Evolutionary conservation across 2,888 invertebrate species (phyloP).

Genomic region (Tiliacea aurago): DNA sequence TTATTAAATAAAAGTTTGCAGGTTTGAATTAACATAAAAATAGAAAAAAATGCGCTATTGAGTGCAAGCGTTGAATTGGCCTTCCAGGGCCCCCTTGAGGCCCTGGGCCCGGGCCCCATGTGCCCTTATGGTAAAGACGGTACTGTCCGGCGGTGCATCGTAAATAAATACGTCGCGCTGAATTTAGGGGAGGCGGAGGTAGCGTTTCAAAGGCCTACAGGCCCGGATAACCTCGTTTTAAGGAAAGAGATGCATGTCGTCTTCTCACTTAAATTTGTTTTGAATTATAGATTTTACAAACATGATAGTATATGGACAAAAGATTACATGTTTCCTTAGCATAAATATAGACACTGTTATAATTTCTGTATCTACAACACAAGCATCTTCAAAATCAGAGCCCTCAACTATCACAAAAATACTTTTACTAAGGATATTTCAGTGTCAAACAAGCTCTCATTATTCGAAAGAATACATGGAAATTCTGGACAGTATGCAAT

Average conservation of each 20-base stretch:
- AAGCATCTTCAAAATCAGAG: slow-evolving; percentile 12
- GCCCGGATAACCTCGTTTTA: not conserved
- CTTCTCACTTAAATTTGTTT: not conserved
- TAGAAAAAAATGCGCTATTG: too few species aligned
- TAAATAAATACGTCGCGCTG: not conserved
- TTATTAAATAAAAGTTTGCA: too few species aligned
- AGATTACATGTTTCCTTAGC: not conserved
- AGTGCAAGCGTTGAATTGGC: too few species aligned
- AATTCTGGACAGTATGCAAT: slow-evolving; percentile 5
- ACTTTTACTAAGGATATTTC: slow-evolving; percentile 3
- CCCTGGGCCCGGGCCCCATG: too few species aligned
- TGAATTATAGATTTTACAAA: not conserved
- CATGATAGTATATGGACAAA: not conserved
- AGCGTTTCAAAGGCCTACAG: not conserved
- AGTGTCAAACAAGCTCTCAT: slow-evolving; percentile 14
- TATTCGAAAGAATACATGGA: slow-evolving; percentile 8
- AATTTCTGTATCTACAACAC: not conserved
- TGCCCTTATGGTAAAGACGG: too few species aligned
- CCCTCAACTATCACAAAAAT: not conserved
- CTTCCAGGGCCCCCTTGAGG: too few species aligned
- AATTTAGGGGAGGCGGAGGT: not conserved
- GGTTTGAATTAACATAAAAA: too few species aligned
- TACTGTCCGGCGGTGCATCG: not conserved
- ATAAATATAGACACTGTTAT: not conserved
- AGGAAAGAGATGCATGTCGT: not conserved